Conservation (phyloP, 2,797 vertebrate species). For the Telmatherina bonti region DNA sequence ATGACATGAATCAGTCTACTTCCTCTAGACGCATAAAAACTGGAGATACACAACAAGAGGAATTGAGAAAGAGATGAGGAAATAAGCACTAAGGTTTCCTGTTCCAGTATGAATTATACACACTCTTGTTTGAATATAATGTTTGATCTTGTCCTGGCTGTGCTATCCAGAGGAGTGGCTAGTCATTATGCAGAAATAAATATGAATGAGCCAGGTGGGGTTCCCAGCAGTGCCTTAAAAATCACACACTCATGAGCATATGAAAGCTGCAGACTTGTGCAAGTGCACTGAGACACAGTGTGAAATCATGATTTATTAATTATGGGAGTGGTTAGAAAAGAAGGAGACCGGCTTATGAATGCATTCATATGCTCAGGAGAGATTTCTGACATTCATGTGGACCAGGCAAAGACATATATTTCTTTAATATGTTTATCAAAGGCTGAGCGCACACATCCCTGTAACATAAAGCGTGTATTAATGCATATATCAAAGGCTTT, state of each 20-base stretch:
- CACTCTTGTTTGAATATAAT: constrained; percentile 68
- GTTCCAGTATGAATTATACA: constrained; percentile 70
- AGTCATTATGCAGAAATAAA: constrained; percentile 75
- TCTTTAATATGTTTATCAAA: constrained; percentile 82
- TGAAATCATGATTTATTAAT: constrained; percentile 83
- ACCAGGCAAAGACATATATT: constrained; percentile 70
- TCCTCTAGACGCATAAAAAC: constrained; percentile 30
- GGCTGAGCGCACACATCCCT: constrained; percentile 52
- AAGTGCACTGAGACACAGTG: constrained; percentile 50
- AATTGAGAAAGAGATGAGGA: constrained; percentile 49
- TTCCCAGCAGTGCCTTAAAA: constrained; percentile 61
- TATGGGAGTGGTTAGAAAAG: constrained; percentile 74
- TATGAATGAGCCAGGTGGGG: constrained; percentile 78
- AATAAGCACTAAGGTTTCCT: constrained; percentile 40
- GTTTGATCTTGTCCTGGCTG: constrained; percentile 77
- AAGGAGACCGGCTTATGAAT: constrained; percentile 71
- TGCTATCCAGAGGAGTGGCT: constrained; percentile 66
- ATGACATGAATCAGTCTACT: constrained; percentile 31
- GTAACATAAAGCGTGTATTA: constrained; percentile 73
- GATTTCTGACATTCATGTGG: constrained; percentile 60
- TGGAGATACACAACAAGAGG: constrained; percentile 23
- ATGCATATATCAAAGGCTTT: constrained; percentile 71
- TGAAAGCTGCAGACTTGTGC: constrained; percentile 64
- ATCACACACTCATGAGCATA: constrained; percentile 73
- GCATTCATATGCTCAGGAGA: constrained; percentile 75